Base-by-base conservation (phyloP, 2,797 vertebrate species). In the Luscinia megarhynchos region DNA sequence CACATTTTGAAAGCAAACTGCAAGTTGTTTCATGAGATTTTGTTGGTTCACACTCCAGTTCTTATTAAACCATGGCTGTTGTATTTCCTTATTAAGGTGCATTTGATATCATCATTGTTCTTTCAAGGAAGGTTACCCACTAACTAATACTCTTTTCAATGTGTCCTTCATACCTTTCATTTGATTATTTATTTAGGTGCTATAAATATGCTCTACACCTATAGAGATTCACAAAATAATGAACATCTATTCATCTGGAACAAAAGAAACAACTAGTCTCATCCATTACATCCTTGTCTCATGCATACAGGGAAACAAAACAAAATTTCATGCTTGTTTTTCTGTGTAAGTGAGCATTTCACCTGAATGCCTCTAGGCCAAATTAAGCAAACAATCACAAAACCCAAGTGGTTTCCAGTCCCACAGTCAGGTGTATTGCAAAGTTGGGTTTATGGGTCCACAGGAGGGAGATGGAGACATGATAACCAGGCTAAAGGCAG, bases 1-100 rank as follows among this genome's bases (percentile, higher is more conserved):
- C 95, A 73, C 53, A 92, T 97, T 97, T 95, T 95, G 94, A 97
- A 97, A 94, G 95, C 84, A 89, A 89, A 85, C 43, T 57, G 87
- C 46, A 95, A 94, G 48, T 79, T 89, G n/a, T 83, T 96, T 94
- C 38, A 69, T 48, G 76, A 40, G 46, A 67, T 93, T 96, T 84
- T 97, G 61, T 90, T 96, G 84, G 84, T 91, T 96, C 92, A 92
- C 54, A 22, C 59, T 95, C 75, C 61, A 76, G 46, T 79, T 96
- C 80, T 96, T 79, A 58, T 36, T 78, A 77, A 90, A 89, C 40
- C 1, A 9, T 9, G 15, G 38, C 15, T 87, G 32, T 26, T 70
- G 15, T 43, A 67, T 23, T 50, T 50, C 41, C 77, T 76, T 67
- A 55, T 40, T 62, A 53, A 94, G 67, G 32, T 29, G 16, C 21